Evolutionary conservation across 2,113 vertebrate species (phyloP).

Genomic region (Vulpes vulpes): DNA sequence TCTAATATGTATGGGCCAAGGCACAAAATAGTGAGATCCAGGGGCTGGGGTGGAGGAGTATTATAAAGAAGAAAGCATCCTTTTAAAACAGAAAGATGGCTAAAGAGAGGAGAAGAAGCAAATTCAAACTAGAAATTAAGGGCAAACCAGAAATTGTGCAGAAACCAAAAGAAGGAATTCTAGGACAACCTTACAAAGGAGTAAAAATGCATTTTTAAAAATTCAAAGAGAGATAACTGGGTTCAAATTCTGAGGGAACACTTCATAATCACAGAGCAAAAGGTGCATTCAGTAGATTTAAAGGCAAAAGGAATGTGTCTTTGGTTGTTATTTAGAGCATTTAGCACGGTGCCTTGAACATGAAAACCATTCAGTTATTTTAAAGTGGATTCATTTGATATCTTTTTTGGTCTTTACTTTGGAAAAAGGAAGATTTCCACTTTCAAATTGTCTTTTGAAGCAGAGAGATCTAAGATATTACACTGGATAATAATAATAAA

Average conservation of each 20-base stretch:
- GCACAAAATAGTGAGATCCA: background rate
- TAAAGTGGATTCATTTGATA: background rate
- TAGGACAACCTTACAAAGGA: background rate
- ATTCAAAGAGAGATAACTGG: background rate
- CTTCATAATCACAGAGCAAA: background rate
- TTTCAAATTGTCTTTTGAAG: conserved; percentile 10
- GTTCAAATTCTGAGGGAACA: background rate
- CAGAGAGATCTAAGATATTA: background rate
- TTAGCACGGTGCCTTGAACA: background rate
- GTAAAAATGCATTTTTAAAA: background rate
- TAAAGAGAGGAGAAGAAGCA: background rate
- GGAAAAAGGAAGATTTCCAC: background rate
- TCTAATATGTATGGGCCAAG: background rate
- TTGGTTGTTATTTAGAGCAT: background rate
- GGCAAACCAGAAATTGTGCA: background rate
- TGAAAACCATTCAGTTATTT: background rate
- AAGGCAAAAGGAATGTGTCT: background rate
- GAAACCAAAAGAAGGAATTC: background rate
- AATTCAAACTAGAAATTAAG: background rate
- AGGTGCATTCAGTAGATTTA: background rate
- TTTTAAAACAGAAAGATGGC: background rate
- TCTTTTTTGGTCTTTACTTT: background rate
- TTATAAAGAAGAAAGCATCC: background rate
- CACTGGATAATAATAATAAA: background rate
- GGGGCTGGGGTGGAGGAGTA: background rate